These are phyloP conservation scores for Philereme transversata DNA, from an alignment of 2,888 invertebrate species.

Conservation along the genomic window DNA sequence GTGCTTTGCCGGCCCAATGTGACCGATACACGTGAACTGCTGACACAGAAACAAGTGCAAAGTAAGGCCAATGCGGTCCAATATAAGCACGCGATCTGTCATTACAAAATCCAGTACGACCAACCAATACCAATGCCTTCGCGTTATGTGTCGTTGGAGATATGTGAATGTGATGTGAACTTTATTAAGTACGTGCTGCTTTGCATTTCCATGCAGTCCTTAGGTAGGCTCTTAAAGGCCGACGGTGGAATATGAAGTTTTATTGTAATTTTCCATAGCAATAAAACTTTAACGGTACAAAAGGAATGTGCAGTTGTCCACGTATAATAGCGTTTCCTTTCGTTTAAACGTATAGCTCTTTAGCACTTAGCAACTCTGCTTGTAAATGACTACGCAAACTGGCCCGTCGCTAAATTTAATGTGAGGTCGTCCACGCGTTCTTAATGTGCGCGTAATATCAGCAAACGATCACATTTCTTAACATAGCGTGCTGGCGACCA, in stretches of 20 bases:
- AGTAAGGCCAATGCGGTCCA: background rate
- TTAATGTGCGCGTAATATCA: conserved; percentile 5
- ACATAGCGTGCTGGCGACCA: conserved; percentile 1
- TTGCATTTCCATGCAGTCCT: conserved; percentile 8
- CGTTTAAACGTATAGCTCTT: background rate
- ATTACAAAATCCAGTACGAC: background rate
- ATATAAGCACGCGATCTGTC: background rate
- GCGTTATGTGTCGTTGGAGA: background rate
- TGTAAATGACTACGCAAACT: conserved; percentile 1
- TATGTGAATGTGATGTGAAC: conserved; percentile 8
- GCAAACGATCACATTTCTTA: conserved; percentile 7
- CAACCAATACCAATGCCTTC: background rate
- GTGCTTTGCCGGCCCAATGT: conserved; percentile 3
- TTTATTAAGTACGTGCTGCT: conserved; percentile 11
- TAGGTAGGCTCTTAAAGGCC: background rate
- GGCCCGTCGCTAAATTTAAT: conserved; percentile 13
- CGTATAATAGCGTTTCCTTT: too few relatives aligned
- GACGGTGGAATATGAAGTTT: background rate
- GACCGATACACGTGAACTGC: background rate
- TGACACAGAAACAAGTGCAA: background rate
- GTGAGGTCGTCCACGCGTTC: conserved; percentile 9
- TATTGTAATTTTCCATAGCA: background rate
- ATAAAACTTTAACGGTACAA: too few relatives aligned
- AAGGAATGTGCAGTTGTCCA: too few relatives aligned
- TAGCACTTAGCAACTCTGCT: background rate